phyloP scores from a whole-genome alignment of 1,140 invertebrate genomes.

The Drosophila ercepeae region DNA sequence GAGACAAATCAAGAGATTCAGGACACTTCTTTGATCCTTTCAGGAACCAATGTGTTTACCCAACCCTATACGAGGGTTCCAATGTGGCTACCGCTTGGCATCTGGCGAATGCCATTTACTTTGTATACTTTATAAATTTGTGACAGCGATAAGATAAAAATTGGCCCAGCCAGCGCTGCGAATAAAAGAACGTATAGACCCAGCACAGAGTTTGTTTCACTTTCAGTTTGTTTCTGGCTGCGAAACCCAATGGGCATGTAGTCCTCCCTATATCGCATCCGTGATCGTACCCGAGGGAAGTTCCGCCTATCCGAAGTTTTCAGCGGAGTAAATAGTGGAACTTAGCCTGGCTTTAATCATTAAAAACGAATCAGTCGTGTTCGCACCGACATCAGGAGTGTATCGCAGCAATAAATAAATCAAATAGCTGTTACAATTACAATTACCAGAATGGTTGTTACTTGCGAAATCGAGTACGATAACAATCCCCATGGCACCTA shows the following conservation, averaged over 20 bases:
- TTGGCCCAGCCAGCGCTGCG: constrained; percentile 24
- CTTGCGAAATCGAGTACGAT: constrained; percentile 82
- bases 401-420: constrained; percentile 23
- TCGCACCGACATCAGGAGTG: constrained; percentile 37
- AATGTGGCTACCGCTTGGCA: neutral
- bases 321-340: constrained; percentile 23
- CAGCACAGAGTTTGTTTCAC: constrained; percentile 51
- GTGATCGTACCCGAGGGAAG: constrained; percentile 2
- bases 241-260: constrained; percentile 27
- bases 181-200: constrained; percentile 24
- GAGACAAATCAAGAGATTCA: neutral
- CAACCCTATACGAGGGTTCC: neutral
- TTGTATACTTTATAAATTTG: constrained; percentile 36
- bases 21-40: neutral
- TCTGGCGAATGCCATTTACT: constrained; percentile 9
- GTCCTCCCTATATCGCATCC: neutral
- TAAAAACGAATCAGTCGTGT: constrained; percentile 62
- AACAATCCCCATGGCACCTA: constrained; percentile 84
- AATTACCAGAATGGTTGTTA: constrained; percentile 62
- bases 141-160: constrained; percentile 66
- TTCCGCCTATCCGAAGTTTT: constrained; percentile 10
- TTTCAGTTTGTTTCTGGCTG: constrained; percentile 60
- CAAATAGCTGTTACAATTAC: constrained; percentile 9
- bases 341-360: constrained; percentile 12
- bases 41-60: constrained; percentile 11